phyloP scores from a whole-genome alignment of 92 coral and sea anemone genomes.

The Porites cylindrica region DNA sequence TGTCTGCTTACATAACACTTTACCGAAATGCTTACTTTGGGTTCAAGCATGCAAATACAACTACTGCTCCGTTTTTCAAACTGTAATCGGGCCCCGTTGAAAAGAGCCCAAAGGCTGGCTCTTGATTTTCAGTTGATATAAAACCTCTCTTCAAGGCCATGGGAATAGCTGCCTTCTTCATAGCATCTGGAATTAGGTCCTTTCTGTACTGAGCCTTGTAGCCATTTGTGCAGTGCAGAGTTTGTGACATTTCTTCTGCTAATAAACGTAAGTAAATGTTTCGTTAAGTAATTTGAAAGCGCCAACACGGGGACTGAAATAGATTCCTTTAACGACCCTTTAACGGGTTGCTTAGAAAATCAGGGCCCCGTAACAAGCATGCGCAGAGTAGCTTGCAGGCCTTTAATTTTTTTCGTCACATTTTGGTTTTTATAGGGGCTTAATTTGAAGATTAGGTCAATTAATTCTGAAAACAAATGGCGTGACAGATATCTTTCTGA shows the following conservation, averaged over 20 bases:
- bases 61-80: conserved; percentile 81
- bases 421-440: no score
- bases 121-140: conserved; percentile 62
- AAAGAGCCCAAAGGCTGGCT: conserved; percentile 82
- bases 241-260: conserved; percentile 63
- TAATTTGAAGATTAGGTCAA: no score
- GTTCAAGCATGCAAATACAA: conserved; percentile 74
- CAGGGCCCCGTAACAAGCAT: no score
- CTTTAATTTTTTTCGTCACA: no score
- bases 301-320: no score
- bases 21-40: conserved; percentile 42
- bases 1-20: neutral
- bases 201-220: conserved; percentile 83
- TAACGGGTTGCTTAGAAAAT: no score
- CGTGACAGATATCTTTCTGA: no score
- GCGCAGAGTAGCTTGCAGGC: no score
- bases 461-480: no score
- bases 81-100: conserved; percentile 69
- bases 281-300: no score
- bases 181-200: conserved; percentile 83
- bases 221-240: conserved; percentile 80
- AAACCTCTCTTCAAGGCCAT: conserved; percentile 83
- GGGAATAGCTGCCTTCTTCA: conserved; percentile 87
- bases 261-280: no score
- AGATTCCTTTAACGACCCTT: no score